Conservation (phyloP, 1,140 invertebrate species). For the Drosophila orosa region DNA sequence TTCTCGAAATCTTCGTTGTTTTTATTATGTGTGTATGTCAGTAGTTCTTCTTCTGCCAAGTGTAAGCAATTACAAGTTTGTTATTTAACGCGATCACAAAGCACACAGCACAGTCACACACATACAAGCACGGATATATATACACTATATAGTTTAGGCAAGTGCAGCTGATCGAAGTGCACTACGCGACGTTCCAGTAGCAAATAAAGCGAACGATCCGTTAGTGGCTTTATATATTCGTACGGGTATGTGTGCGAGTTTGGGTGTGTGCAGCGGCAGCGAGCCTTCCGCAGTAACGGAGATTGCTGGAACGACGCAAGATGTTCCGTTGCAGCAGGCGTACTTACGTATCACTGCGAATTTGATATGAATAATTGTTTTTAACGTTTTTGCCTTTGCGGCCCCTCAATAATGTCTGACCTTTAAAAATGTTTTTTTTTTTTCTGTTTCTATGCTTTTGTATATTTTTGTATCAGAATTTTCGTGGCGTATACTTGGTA, state of each 20-base stretch:
- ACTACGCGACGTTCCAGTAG: neutral
- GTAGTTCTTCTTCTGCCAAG: conserved; percentile 23
- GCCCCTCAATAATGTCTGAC: conserved; percentile 37
- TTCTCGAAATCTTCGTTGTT: conserved; percentile 9
- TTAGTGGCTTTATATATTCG: conserved; percentile 8
- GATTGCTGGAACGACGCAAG: conserved; percentile 1
- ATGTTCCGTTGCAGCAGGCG: neutral
- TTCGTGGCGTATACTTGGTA: conserved; percentile 47
- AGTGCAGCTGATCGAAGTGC: conserved; percentile 24
- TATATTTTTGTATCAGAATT: conserved; percentile 47
- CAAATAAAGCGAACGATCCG: conserved; percentile 4
- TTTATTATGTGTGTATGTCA: conserved; percentile 4
- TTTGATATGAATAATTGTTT: conserved; percentile 44
- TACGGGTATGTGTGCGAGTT: neutral
- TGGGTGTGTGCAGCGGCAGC: neutral
- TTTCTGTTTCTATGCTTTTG: conserved; percentile 39
- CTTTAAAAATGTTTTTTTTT: conserved; percentile 48
- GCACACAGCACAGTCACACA: conserved; percentile 5
- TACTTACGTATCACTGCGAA: conserved; percentile 59
- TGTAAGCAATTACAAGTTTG: conserved; percentile 40
- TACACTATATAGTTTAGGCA: conserved; percentile 1
- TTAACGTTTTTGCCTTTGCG: neutral
- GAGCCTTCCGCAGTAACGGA: conserved; percentile 4
- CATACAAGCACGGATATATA: conserved; percentile 22
- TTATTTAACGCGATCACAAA: conserved; percentile 17